Base-by-base conservation (phyloP, 2,113 vertebrate genomes). In the Pomatostomus ruficeps region DNA sequence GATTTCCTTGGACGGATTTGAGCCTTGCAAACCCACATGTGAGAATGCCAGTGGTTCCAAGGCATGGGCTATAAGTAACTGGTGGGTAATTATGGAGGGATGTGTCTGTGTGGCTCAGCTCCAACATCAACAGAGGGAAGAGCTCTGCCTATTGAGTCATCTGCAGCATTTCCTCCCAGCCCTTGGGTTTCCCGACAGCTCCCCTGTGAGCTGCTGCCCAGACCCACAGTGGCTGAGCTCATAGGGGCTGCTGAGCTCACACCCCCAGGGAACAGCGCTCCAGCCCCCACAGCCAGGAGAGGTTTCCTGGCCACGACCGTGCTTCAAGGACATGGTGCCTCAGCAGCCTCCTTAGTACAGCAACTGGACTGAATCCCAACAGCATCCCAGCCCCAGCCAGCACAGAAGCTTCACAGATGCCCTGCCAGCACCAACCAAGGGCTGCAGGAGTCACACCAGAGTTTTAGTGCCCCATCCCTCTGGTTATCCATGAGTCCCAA, bases 101-200 rank as follows among this genome's bases (percentile, higher is more conserved):
- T 68, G 75, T 82, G 93, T 73, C 94, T 74, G 42, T 11, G 25
- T 93, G 94, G 91, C 93, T 76, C 42, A n/a, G 80, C 28, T 95
- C 94, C 96, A 96, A 91, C 43, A 93, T 51, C 88, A 95, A 91
- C 85, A 93, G 82, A 91, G 43, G 87, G 91, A 96, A 94, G 93
- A 97, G 88, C 85, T 93, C 93, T 95, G 94, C 91, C 89, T 94
- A 33, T 87, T 96, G 94, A 97, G 85, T 95, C 95, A 95, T 5
- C 78, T 83, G 52, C 67, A 95, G 45, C 71, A 36, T 35, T 97
- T 96, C 95, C 95, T 94, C 82, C 62, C 91, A 95, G 70, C 45
- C 74, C 61, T 7, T 80, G 75, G 71, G 54, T 88, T 96, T 95
- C 78, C 89, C 3, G 0, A 78, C 81, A 79, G 91, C 71, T 91